Evolutionary conservation across 1,140 invertebrate species (phyloP).

Genomic region (Scaptomyza montana): DNA sequence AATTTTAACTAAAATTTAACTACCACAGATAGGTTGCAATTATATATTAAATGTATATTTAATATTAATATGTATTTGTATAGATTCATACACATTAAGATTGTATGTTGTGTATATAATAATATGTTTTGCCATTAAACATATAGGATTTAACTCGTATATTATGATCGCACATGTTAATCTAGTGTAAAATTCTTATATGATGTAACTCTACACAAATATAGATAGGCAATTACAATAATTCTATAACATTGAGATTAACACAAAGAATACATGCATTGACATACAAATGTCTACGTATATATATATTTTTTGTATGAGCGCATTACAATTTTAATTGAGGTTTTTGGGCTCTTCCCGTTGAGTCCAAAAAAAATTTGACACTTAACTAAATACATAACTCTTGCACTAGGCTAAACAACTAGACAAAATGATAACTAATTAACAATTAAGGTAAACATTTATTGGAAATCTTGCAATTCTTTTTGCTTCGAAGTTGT

Average conservation of each 20-base stretch:
- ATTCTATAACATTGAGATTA: constrained; percentile 68
- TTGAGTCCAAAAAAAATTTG: constrained; percentile 43
- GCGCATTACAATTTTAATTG: constrained; percentile 51
- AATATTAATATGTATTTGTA: constrained; percentile 46
- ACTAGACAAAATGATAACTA: constrained; percentile 82
- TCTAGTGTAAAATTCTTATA: constrained; percentile 21
- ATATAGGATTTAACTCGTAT: constrained; percentile 13
- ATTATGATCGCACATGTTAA: constrained; percentile 36
- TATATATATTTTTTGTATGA: constrained; percentile 43
- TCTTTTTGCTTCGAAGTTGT: constrained; percentile 33
- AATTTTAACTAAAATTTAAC: constrained; percentile 84
- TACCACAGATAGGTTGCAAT: constrained; percentile 84
- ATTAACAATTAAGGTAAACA: constrained; percentile 82
- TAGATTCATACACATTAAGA: constrained; percentile 45
- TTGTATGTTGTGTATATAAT: constrained; percentile 36
- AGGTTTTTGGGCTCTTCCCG: constrained; percentile 43
- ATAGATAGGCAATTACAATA: constrained; percentile 34
- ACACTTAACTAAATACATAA: constrained; percentile 81
- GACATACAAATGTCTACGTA: constrained; percentile 21
- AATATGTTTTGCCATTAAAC: constrained; percentile 14
- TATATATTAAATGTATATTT: constrained; percentile 61
- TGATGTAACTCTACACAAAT: constrained; percentile 23
- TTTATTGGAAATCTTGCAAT: constrained; percentile 78
- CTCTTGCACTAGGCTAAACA: constrained; percentile 78
- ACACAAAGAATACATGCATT: constrained; percentile 47